phyloP scores from a whole-genome alignment of 2,888 invertebrate species.

The Zonitis immaculata region DNA sequence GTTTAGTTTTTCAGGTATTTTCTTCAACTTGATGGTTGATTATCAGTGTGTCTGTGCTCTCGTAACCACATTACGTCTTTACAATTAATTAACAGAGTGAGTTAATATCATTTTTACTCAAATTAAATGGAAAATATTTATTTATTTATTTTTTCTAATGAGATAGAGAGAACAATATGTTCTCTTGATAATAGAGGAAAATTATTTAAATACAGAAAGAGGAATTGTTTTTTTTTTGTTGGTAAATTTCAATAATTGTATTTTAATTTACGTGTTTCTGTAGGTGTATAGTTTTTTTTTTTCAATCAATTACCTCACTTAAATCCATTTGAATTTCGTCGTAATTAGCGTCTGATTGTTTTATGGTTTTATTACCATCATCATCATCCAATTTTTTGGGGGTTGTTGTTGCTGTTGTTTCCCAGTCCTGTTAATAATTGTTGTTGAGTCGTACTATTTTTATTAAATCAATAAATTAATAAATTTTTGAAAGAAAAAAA shows the following conservation, averaged over 20 bases:
- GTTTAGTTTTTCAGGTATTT: too few relatives aligned
- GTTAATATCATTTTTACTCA: conserved; percentile 48
- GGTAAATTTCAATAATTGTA: too few relatives aligned
- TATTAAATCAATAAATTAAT: conserved; percentile 31
- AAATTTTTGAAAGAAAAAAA: neutral
- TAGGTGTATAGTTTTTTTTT: neutral
- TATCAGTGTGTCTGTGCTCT: conserved; percentile 20
- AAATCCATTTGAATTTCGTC: conserved; percentile 75
- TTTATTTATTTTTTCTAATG: too few relatives aligned
- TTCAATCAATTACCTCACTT: conserved; percentile 56
- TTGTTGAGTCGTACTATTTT: conserved; percentile 39
- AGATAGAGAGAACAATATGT: too few relatives aligned
- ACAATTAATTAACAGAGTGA: conserved; percentile 51
- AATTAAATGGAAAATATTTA: too few relatives aligned
- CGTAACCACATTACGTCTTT: conserved; percentile 47
- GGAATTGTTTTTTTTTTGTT: neutral
- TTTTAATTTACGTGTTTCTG: too few relatives aligned
- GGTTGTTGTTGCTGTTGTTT: conserved; percentile 17
- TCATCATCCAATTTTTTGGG: conserved; percentile 19
- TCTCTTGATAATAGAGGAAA: too few relatives aligned
- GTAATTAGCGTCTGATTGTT: conserved; percentile 58
- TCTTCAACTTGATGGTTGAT: neutral
- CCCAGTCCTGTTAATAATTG: conserved; percentile 39
- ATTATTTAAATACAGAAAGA: neutral
- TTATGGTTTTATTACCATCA: conserved; percentile 18